Percentiles rank a stretch among this genome's conserved stretches.
Conservation (phyloP, 2,888 invertebrate genomes). For the Helobdella robusta region DNA sequence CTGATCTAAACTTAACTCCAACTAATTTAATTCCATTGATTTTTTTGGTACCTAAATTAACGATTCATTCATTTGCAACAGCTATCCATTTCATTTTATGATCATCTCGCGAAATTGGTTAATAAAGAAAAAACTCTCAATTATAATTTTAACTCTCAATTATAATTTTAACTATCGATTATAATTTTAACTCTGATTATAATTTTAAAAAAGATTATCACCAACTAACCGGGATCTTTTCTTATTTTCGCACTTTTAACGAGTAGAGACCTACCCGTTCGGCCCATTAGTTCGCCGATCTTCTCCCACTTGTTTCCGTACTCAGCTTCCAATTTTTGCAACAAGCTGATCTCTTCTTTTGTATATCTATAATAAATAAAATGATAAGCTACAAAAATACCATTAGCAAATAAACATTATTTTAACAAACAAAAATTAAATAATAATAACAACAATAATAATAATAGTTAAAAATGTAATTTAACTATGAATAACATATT, state of each 20-base stretch:
- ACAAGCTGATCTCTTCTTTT: conserved; percentile 5
- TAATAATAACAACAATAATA: too few relatives aligned
- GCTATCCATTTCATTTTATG: too few relatives aligned
- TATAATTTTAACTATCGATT: background rate
- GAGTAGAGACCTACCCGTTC: conserved; percentile 6
- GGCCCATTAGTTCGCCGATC: conserved; percentile 13
- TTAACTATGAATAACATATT: too few relatives aligned
- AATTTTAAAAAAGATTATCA: too few relatives aligned
- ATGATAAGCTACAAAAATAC: background rate
- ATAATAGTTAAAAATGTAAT: too few relatives aligned
- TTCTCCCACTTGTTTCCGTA: conserved; percentile 18
- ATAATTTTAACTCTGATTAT: too few relatives aligned
- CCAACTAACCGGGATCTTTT: conserved; percentile 1
- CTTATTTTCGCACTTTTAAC: background rate
- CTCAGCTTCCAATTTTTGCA: background rate
- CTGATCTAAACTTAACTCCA: too few relatives aligned
- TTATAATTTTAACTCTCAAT: background rate
- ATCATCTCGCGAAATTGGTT: background rate
- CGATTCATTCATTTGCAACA: too few relatives aligned
- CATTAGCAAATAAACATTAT: background rate
- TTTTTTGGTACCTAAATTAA: too few relatives aligned
- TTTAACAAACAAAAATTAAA: conserved; percentile 5
- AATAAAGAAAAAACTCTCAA: background rate
- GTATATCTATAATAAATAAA: conserved; percentile 7
- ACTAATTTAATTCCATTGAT: too few relatives aligned